Base-by-base conservation (phyloP, 1,140 invertebrate species). In the Tetramorium alpestre region DNA sequence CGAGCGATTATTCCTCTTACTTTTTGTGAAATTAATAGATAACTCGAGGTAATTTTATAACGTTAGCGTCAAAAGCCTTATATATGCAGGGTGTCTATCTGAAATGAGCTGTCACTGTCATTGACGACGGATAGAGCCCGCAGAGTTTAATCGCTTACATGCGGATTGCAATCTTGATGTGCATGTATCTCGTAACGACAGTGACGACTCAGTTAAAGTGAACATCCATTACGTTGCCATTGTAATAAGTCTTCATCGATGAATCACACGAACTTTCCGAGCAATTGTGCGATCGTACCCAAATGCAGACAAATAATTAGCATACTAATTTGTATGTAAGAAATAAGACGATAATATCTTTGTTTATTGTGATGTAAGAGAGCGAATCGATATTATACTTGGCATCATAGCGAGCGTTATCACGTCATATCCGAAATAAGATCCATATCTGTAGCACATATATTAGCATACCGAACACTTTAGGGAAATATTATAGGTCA, bases 221-320 rank as follows among this genome's bases (percentile, higher is more conserved):
- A 87, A 89, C 89, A 89, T 81, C 85, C 89, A 28, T 89, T 90
- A 76, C 49, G 86, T 69, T 80, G 65, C 82, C 70, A 84, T 69
- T 51, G 51, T 87, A 62, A 87, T 76, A 82, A 54, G 85, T 78
- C 82, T 82, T 76, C 58, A 78, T 89, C 44, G 33, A 67, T 87
- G 70, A 69, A 77, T 85, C 78, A 76, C 51, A 62, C 41, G 18
- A 58, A 58, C 33, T 69, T 73, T 64, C 62, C 54, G 56, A 89
- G 62, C 89, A 90, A 91, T 64, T 91, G 88, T 77, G 88, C 90
- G 89, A 91, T 87, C 82, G n/a, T 87, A 91, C 85, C 94, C 92
- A 90, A 91, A 93, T 88, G 88, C 93, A 94, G 94, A 94, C 94
- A 94, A 94, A 94, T 94, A 94, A 94, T 94, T 94, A 94, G 94